phyloP scores from a whole-genome alignment of 2,888 invertebrate species.

The Blastobasis adustella region DNA sequence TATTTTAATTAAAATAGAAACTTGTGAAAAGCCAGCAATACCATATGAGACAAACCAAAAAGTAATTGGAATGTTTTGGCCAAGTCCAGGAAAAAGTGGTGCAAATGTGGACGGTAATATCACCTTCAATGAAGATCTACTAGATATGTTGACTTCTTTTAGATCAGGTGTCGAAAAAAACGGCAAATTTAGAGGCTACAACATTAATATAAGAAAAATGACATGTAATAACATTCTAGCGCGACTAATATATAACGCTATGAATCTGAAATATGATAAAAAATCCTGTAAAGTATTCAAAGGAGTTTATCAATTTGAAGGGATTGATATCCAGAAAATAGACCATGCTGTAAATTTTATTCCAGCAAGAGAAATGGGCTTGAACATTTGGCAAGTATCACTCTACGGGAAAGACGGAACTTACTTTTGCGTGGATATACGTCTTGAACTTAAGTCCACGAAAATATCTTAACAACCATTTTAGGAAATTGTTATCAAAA shows the following conservation, averaged over 20 bases:
- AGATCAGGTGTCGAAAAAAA: slow-evolving; percentile 20
- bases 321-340: slow-evolving; percentile 24
- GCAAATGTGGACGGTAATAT: slow-evolving; percentile 21
- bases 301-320: slow-evolving; percentile 22
- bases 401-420: slow-evolving; percentile 21
- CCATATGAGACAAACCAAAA: slow-evolving; percentile 13
- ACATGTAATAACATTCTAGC: slow-evolving; percentile 27
- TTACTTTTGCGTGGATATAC: background rate
- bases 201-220: slow-evolving; percentile 20
- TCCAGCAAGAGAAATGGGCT: slow-evolving; percentile 25
- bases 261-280: slow-evolving; percentile 20
- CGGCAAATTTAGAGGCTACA: slow-evolving; percentile 14
- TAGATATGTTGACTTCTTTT: slow-evolving; percentile 20
- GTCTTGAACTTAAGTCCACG: background rate
- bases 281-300: slow-evolving; percentile 25
- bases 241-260: slow-evolving; percentile 15
- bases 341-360: slow-evolving; percentile 22
- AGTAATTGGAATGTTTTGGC: background rate
- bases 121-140: slow-evolving; percentile 21
- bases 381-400: slow-evolving; percentile 19
- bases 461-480: background rate
- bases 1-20: background rate
- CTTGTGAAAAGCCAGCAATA: slow-evolving; percentile 21
- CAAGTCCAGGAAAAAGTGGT: background rate
- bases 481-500: no score